phyloP scores from a whole-genome alignment of 2,888 invertebrate species.

The Toxonevra muliebris region DNA sequence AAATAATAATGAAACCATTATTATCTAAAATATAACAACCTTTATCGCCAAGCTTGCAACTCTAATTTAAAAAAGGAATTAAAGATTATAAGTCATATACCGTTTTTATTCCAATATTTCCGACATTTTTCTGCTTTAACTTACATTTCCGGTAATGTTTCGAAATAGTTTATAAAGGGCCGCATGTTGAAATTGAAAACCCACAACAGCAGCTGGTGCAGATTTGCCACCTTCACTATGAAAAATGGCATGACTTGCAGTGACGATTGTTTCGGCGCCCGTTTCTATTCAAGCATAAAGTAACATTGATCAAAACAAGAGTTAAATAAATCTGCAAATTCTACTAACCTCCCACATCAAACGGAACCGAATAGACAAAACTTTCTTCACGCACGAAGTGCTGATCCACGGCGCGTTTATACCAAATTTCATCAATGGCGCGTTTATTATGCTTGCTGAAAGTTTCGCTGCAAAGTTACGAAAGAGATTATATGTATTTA shows the following conservation, averaged over 20 bases:
- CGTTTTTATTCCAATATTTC: too few species aligned
- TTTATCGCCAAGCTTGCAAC: conserved; percentile 71
- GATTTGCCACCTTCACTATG: conserved; percentile 70
- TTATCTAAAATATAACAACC: conserved; percentile 89
- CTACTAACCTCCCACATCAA: conserved; percentile 67
- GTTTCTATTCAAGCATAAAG: conserved; percentile 46
- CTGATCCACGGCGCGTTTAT: conserved; percentile 87
- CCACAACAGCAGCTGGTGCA: conserved; percentile 76
- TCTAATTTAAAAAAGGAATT: conserved; percentile 40
- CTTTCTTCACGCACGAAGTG: conserved; percentile 80
- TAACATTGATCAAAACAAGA: neutral
- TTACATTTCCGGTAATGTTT: conserved; percentile 80
- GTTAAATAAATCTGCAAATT: neutral
- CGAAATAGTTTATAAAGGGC: conserved; percentile 80
- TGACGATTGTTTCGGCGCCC: conserved; percentile 74
- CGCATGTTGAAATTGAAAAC: conserved; percentile 84
- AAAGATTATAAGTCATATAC: conserved; percentile 30
- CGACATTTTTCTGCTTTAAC: conserved; percentile 45
- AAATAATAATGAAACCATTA: conserved; percentile 87
- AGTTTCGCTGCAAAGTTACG: conserved; percentile 68
- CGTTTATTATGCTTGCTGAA: conserved; percentile 79
- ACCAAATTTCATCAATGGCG: conserved; percentile 90
- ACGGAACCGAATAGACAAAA: conserved; percentile 83
- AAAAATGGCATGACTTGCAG: conserved; percentile 87
- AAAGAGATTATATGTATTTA: neutral